Base-by-base conservation (phyloP, 1,140 invertebrate species). In the Hypothenemus hampei region DNA sequence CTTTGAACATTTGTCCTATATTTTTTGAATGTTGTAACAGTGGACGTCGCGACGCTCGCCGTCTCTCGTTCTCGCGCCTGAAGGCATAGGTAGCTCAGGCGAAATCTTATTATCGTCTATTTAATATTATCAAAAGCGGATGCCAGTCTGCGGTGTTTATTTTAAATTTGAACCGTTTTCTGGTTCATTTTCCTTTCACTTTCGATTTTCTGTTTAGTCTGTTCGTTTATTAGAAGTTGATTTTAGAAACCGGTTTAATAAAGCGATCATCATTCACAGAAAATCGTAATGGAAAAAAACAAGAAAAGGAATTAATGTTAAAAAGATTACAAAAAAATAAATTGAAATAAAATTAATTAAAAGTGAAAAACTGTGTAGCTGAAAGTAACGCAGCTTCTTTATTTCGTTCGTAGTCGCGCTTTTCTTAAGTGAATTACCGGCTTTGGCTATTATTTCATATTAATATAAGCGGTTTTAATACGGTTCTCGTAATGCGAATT, bases 391-490 rank as follows among this genome's bases (percentile, higher is more conserved):
- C 13, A 19, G 45, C 45, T 33, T 47, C 45, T 47, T 47, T 47
- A 47, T 47, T 35, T 47, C 31, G 45, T 26, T 21, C 45, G 45
- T 21, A 6, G 45, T 13, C 41, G n/a, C 26, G 44, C 37, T 26
- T 54, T 59, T 45, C 52, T 59, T 59, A 59, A 59, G 57, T 50
- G 57, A 54, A 59, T 50, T 54, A 29, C 50, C 51, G 52, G 46
- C 58, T 59, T 37, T 46, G 39, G 57, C 57, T 59, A 60, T 60
- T 60, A 60, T 60, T 60, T 60, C 53, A 60, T 54, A 60, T 60
- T 60, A 60, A 60, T 52, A 60, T 53, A 50, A 44, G 43, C 46
- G 58, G 52, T 60, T 60, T 60, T 60, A 60, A 60, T 59, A 53
- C 57, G 46, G 37, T 31, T 31, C 11, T 22, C 45, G 23, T 56